These are phyloP conservation scores for Euzetes globulus DNA, from an alignment of 2,888 invertebrate genomes.

Conservation along the genomic window DNA sequence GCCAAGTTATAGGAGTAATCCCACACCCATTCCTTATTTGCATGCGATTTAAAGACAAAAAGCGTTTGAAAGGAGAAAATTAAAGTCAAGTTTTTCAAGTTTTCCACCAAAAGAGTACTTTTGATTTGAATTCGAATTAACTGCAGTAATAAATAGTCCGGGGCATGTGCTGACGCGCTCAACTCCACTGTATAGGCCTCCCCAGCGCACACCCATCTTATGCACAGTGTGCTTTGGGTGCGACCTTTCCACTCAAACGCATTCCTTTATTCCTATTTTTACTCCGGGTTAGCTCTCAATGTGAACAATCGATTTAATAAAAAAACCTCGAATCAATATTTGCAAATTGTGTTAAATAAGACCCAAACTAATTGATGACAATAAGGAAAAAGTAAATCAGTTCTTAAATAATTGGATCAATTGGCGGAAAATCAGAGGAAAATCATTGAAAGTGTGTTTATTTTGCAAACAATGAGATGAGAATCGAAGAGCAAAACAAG, in stretches of 20 bases:
- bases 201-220: neutral
- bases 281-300: neutral
- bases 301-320: neutral
- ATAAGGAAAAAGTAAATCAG: too few relatives aligned
- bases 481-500: neutral
- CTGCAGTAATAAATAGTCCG: neutral
- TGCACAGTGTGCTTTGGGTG: neutral
- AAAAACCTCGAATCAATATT: neutral
- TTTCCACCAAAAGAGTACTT: neutral
- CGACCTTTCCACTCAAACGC: neutral
- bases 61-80: neutral
- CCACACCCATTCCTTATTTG: neutral
- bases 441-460: neutral
- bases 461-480: too few relatives aligned
- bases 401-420: too few relatives aligned
- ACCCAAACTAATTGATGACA: too few relatives aligned
- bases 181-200: neutral
- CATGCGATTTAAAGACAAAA: neutral
- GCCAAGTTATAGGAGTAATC: too few relatives aligned
- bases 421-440: neutral
- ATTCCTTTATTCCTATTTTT: neutral
- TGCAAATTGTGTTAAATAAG: too few relatives aligned
- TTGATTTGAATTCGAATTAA: neutral
- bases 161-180: neutral
- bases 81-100: neutral